Base-by-base conservation (phyloP, 2,113 vertebrate genomes). In the Ellobius talpinus region DNA sequence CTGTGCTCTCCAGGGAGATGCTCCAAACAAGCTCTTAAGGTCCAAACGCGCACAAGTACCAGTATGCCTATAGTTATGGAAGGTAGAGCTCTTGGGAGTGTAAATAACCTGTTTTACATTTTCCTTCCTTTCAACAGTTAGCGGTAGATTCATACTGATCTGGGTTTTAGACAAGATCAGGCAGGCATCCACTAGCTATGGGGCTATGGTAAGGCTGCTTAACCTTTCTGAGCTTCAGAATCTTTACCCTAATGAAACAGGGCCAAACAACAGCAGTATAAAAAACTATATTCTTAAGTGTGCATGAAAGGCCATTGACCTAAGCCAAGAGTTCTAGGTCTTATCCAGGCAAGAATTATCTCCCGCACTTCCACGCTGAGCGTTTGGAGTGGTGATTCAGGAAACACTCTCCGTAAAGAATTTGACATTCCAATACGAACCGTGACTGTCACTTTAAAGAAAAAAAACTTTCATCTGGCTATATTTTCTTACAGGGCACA, bases 31-130 rank as follows among this genome's bases (percentile, higher is more conserved):
- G 58, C 14, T 45, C 58, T 65, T 26, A 65, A 42, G 58, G 58
- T 42, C 55, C 58, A 63, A 84, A 92, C 47, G 45, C 23, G 63
- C 23, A 90, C 23, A 91, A 55, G 82, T n/a, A 65, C 31, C 42
- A 76, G 4, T 10, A 55, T 52, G 84, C 50, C 72, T 66, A 85
- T 0, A 72, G 42, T 55, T 90, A 87, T 26, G 52, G 14, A 21
- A 84, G 24, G 55, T 58, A 86, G 88, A 81, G 85, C 13, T 92
- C 81, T 24, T 70, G 36, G n/a, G 52, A 82, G 14, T 79, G 63
- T 45, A 92, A 93, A n/a, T 33, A 78, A 85, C 29, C 70, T 90
- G 68, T 68, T 92, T 73, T 90, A 88, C 74, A 47, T 36, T 72
- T 78, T 81, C 74, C 86, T 85, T 87, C 79, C 76, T 50, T 81